Conservation (phyloP, 2,888 invertebrate genomes). For the Andrena minutula region DNA sequence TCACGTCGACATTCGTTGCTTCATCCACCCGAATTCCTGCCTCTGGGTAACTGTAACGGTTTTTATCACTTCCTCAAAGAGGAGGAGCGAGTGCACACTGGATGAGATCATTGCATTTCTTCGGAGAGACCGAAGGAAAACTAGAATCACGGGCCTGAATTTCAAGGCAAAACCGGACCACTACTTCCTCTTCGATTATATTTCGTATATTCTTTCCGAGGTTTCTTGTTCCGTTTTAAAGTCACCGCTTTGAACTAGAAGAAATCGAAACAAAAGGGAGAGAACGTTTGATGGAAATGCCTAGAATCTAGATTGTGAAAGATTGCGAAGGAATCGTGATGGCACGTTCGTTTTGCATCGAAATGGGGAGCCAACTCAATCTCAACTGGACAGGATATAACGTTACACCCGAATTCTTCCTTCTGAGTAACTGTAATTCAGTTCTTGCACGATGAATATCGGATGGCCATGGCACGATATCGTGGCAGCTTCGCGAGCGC, state of each 20-base stretch:
- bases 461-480: conserved; percentile 29
- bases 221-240: background rate
- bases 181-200: background rate
- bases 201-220: background rate
- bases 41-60: conserved; percentile 72
- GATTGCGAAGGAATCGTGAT: background rate
- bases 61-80: conserved; percentile 68
- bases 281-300: too few relatives aligned
- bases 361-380: conserved; percentile 51
- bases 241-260: too few relatives aligned
- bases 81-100: conserved; percentile 52
- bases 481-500: conserved; percentile 17
- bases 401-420: conserved; percentile 71
- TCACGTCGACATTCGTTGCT: conserved; percentile 59
- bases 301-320: too few relatives aligned
- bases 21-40: conserved; percentile 71
- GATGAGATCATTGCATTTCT: conserved; percentile 63
- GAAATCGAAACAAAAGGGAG: too few relatives aligned
- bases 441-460: conserved; percentile 47
- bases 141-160: conserved; percentile 24
- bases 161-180: background rate
- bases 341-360: conserved; percentile 19
- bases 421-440: conserved; percentile 68
- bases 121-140: conserved; percentile 30
- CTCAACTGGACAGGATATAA: conserved; percentile 52